Conservation (phyloP, 2,113 vertebrate species). For the Tetrao urogallus region DNA sequence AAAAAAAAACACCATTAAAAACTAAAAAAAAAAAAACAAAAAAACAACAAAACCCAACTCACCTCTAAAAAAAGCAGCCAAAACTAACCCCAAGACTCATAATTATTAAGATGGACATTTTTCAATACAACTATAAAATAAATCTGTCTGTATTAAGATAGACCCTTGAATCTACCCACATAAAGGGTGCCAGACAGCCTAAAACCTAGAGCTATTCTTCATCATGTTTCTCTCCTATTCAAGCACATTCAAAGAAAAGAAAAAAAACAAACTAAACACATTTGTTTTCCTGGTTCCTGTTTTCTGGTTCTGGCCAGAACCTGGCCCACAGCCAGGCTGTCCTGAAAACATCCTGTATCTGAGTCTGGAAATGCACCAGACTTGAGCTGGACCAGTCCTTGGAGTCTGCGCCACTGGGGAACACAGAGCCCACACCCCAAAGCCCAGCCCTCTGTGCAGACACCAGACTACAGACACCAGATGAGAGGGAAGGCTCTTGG, state of each 20-base stretch:
- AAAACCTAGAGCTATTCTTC: not conserved
- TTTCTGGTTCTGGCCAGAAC: not conserved
- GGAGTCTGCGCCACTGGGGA: not conserved
- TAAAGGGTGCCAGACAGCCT: not conserved
- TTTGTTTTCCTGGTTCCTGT: not conserved
- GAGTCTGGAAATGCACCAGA: slow-evolving; percentile 10
- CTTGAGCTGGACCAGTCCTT: not conserved
- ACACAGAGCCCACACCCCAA: not conserved
- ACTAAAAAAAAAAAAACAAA: not conserved
- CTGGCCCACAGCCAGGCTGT: not conserved
- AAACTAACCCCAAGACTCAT: not conserved
- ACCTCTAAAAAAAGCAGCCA: slow-evolving; percentile 2
- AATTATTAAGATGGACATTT: not conserved
- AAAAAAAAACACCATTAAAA: not conserved
- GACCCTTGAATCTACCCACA: not conserved
- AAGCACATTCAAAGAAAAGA: not conserved
- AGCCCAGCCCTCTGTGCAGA: not conserved
- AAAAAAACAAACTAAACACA: not conserved
- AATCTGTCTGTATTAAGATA: not conserved
- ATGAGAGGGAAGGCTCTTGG: slow-evolving; percentile 31
- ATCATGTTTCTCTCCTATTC: not conserved
- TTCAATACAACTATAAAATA: not conserved
- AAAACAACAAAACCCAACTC: not conserved
- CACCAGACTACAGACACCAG: not conserved
- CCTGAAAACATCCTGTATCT: slow-evolving; percentile 15